phyloP scores from a whole-genome alignment of 2,797 vertebrate genomes.

The Acanthiza pusilla region DNA sequence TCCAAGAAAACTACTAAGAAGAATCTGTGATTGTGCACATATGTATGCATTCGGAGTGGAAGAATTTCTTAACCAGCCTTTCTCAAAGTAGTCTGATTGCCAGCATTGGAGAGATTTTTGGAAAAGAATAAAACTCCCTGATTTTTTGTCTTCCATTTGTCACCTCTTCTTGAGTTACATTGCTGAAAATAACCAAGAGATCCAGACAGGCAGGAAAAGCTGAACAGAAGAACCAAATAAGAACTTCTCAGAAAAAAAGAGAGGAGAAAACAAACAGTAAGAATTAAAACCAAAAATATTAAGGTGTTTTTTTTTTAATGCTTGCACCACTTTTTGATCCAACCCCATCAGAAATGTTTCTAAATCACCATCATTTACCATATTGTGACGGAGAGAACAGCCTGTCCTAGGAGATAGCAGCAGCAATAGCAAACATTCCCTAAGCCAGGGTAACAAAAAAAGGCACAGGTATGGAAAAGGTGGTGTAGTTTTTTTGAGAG shows the following conservation, averaged over 20 bases:
- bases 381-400: background rate
- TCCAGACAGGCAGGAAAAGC: rapidly evolving
- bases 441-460: background rate
- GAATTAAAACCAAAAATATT: background rate
- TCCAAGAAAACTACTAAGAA: background rate
- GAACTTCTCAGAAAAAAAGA: background rate
- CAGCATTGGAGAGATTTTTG: background rate
- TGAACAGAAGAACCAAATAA: background rate
- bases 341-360: background rate
- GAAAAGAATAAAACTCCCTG: background rate
- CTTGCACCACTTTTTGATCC: background rate
- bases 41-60: background rate
- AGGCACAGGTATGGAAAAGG: background rate
- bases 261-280: background rate
- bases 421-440: background rate
- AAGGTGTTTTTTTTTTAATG: background rate
- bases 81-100: background rate
- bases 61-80: background rate
- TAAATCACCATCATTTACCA: background rate
- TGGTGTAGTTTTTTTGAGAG: background rate
- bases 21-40: background rate
- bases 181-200: background rate
- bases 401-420: background rate
- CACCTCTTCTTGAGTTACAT: background rate
- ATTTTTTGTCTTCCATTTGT: background rate